Evolutionary conservation across 2,797 vertebrate genomes (phyloP).

Genomic region (Neosalanx taihuensis): DNA sequence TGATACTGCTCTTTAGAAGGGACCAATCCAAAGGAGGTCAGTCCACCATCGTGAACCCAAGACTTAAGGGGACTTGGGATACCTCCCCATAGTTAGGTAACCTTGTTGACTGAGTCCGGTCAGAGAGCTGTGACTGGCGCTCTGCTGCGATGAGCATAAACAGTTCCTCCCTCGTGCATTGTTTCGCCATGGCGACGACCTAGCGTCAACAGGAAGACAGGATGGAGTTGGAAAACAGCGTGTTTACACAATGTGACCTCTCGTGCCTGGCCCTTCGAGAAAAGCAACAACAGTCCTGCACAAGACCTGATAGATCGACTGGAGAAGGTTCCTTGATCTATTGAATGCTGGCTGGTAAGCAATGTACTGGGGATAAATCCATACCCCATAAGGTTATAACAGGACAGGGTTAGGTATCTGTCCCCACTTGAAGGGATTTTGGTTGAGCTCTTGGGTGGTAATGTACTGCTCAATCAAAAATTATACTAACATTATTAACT

Average conservation of each 20-base stretch:
- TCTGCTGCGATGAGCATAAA: slow-evolving; percentile 18
- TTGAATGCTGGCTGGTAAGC: too few species aligned
- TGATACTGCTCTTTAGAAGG: neutral
- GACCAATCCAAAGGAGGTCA: neutral
- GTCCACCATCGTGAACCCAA: neutral
- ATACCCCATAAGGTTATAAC: too few species aligned
- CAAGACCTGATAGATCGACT: too few species aligned
- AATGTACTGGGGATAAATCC: too few species aligned
- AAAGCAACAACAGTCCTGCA: neutral
- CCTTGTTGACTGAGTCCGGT: slow-evolving; percentile 12
- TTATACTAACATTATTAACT: too few species aligned
- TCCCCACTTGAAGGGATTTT: too few species aligned
- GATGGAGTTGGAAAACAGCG: neutral
- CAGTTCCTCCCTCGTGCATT: slow-evolving; percentile 14
- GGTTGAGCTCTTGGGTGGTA: too few species aligned
- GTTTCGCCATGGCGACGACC: slow-evolving; percentile 17
- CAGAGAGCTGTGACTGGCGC: slow-evolving; percentile 11
- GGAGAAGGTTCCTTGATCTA: too few species aligned
- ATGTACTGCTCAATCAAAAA: too few species aligned
- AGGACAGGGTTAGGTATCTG: too few species aligned
- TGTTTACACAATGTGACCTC: slow-evolving; percentile 3
- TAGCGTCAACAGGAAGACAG: slow-evolving; percentile 35
- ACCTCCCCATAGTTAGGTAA: slow-evolving; percentile 31
- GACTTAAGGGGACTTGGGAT: slow-evolving; percentile 1
- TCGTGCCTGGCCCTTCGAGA: neutral